Evolutionary conservation across 2,797 vertebrate genomes (phyloP).

Genomic region (Melanotaenia trifasciata): DNA sequence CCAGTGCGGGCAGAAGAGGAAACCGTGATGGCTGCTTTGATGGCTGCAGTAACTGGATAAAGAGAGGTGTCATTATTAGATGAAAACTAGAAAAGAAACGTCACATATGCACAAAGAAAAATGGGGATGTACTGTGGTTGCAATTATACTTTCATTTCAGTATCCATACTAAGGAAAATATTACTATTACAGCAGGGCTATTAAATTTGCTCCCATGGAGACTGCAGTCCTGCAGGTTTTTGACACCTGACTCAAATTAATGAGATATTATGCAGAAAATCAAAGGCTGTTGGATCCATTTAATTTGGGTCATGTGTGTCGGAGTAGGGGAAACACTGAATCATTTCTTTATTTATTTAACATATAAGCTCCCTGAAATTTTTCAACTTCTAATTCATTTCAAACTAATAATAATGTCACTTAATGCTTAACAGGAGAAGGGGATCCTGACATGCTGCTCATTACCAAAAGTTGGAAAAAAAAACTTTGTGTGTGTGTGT

Average conservation of each 20-base stretch:
- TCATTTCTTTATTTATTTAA: too few species aligned
- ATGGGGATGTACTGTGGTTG: too few species aligned
- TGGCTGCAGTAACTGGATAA: neutral
- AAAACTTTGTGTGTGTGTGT: too few species aligned
- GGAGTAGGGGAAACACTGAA: neutral
- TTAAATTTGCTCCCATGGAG: too few species aligned
- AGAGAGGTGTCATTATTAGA: conserved; percentile 4
- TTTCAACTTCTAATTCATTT: too few species aligned
- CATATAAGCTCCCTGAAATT: too few species aligned
- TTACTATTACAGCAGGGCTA: neutral
- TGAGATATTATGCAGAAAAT: neutral
- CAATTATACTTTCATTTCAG: neutral
- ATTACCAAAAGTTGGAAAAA: too few species aligned
- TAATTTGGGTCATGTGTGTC: neutral
- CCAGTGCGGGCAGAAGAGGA: neutral
- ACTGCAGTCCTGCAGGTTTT: neutral
- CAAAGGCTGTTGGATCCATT: too few species aligned
- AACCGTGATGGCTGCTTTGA: neutral
- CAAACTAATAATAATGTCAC: too few species aligned
- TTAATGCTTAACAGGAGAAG: too few species aligned
- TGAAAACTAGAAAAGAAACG: conserved; percentile 1
- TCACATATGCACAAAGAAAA: too few species aligned
- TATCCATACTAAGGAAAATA: neutral
- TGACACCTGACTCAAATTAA: neutral
- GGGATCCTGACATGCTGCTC: too few species aligned